Conservation (phyloP, 2,888 invertebrate species). For the Caenorhabditis plicata region DNA sequence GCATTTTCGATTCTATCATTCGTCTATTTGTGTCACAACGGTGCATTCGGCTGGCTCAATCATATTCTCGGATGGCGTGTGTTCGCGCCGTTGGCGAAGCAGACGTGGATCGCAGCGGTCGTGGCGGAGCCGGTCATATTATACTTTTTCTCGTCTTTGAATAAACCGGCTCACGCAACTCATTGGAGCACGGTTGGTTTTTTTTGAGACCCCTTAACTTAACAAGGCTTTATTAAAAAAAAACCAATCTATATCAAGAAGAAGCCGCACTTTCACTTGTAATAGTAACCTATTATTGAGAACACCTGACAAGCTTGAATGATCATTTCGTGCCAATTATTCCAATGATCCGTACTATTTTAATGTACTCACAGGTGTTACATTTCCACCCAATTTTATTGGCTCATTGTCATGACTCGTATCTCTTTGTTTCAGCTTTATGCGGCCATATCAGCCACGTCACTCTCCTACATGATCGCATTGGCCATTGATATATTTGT, state of each 20-base stretch:
- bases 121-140: conserved; percentile 61
- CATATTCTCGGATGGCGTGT: conserved; percentile 56
- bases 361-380: background rate
- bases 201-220: no score
- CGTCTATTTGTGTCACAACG: conserved; percentile 44
- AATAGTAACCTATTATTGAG: no score
- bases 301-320: no score
- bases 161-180: conserved; percentile 61
- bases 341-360: no score
- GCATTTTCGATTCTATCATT: conserved; percentile 46
- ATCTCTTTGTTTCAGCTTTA: conserved; percentile 50
- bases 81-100: conserved; percentile 58
- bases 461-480: conserved; percentile 50
- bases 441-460: conserved; percentile 49
- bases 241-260: no score
- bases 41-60: conserved; percentile 43
- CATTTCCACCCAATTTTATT: background rate
- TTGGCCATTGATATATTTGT: conserved; percentile 54
- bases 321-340: no score
- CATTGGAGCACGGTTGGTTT: conserved; percentile 56
- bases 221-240: no score
- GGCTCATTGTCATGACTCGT: conserved; percentile 9
- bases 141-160: conserved; percentile 61
- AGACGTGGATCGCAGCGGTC: conserved; percentile 49
- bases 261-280: no score